A percentile compares a stretch with the other conserved stretches of the same genome.
Evolutionary conservation across 2,888 invertebrate species (phyloP).

Genomic region (Clivina fossor): DNA sequence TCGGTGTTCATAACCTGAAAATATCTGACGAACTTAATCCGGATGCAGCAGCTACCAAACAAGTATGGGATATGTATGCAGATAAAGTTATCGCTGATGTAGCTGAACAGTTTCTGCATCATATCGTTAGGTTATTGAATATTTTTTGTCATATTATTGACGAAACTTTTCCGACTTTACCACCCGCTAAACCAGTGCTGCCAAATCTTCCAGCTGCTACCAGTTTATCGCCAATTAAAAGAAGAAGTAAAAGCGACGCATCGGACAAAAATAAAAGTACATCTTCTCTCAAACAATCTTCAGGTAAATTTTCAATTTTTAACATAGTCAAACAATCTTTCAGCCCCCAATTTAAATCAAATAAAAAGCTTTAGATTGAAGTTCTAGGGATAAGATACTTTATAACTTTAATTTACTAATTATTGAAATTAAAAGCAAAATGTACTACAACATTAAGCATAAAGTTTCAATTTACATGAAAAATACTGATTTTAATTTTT

Average conservation of each 20-base stretch:
- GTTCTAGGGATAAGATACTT: no score
- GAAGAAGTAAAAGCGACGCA: slow-evolving; percentile 50
- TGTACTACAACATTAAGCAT: no score
- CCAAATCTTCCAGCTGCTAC: slow-evolving; percentile 57
- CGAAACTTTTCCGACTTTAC: slow-evolving; percentile 61
- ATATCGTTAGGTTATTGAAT: slow-evolving; percentile 71
- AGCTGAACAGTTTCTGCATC: slow-evolving; percentile 67
- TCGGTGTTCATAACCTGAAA: slow-evolving; percentile 39
- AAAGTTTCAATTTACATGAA: no score
- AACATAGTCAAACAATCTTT: no score
- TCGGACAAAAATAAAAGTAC: slow-evolving; percentile 51
- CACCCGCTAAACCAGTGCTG: slow-evolving; percentile 58
- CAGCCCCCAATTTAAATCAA: no score
- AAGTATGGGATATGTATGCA: slow-evolving; percentile 52
- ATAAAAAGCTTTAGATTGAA: no score
- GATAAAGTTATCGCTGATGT: slow-evolving; percentile 55
- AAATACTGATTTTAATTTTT: no score
- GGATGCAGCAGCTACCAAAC: slow-evolving; percentile 28
- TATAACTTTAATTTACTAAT: no score
- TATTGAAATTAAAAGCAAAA: no score
- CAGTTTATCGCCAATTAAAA: slow-evolving; percentile 54
- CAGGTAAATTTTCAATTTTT: slow-evolving; percentile 15
- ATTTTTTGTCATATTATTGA: slow-evolving; percentile 76
- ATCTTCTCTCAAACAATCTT: slow-evolving; percentile 37
- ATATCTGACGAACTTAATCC: slow-evolving; percentile 28